Evolutionary conservation across 2,888 invertebrate species (phyloP).

Genomic region (Nasonovia ribisnigri): DNA sequence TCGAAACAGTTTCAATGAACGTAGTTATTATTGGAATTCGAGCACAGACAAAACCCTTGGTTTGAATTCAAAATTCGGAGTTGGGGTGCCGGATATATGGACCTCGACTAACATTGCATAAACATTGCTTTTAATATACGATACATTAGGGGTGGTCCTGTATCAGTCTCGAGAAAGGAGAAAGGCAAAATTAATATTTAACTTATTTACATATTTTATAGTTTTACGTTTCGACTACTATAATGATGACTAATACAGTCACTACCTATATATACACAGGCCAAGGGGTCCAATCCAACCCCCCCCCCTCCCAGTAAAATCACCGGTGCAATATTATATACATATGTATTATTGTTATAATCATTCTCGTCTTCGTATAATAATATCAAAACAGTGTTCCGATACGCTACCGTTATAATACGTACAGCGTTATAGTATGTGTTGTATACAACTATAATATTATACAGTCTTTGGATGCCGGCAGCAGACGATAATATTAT

Average conservation of each 20-base stretch:
- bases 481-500: neutral
- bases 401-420: neutral
- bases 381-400: neutral
- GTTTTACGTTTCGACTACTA: neutral
- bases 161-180: no score
- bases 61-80: no score
- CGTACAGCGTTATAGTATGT: neutral
- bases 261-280: neutral
- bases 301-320: neutral
- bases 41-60: no score
- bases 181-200: no score
- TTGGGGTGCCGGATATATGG: no score
- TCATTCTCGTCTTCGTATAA: neutral
- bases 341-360: neutral
- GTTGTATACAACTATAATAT: neutral
- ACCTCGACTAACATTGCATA: no score
- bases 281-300: neutral
- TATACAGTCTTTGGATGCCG: neutral
- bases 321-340: neutral
- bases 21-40: no score
- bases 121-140: no score
- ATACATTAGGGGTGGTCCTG: no score
- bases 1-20: no score
- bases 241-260: neutral
- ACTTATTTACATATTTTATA: neutral